phyloP scores from a whole-genome alignment of 2,888 invertebrate species.

The Isoperla grammatica region DNA sequence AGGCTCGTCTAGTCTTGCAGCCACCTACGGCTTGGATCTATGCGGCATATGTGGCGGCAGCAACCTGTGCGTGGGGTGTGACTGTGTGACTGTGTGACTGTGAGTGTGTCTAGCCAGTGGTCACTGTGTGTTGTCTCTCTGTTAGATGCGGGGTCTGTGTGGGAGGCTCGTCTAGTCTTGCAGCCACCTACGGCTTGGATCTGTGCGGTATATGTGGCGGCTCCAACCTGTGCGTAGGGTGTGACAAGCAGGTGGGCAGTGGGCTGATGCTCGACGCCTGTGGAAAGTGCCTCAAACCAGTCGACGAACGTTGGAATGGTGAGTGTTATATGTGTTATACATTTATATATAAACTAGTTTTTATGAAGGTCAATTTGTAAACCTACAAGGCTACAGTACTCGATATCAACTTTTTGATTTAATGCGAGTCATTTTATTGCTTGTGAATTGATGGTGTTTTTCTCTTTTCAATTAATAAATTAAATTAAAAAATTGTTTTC shows the following conservation, averaged over 20 bases:
- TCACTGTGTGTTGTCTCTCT: too few relatives aligned
- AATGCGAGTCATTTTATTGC: neutral
- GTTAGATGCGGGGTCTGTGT: slow-evolving; percentile 33
- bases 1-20: too few relatives aligned
- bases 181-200: slow-evolving; percentile 25
- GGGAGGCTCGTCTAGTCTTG: slow-evolving; percentile 27
- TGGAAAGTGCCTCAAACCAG: slow-evolving; percentile 29
- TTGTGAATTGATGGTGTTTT: too few relatives aligned
- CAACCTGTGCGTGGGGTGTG: too few relatives aligned
- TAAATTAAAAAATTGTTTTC: too few relatives aligned
- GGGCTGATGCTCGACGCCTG: slow-evolving; percentile 27
- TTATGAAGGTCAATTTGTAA: neutral
- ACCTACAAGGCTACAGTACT: neutral
- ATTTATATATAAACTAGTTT: neutral
- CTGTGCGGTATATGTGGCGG: slow-evolving; percentile 31
- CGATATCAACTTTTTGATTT: neutral
- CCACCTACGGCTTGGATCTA: too few relatives aligned
- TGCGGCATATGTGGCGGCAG: too few relatives aligned
- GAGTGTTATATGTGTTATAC: too few relatives aligned
- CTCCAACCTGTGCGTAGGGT: slow-evolving; percentile 29
- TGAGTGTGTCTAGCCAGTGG: too few relatives aligned
- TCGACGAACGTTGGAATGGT: slow-evolving; percentile 29
- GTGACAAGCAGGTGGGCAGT: slow-evolving; percentile 29
- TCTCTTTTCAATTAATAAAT: neutral
- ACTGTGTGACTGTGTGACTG: too few relatives aligned